Evolutionary conservation across 2,888 invertebrate species (phyloP), one percentile per base, ranked within the genome.

Genomic region (Pyralis farinalis): DNA sequence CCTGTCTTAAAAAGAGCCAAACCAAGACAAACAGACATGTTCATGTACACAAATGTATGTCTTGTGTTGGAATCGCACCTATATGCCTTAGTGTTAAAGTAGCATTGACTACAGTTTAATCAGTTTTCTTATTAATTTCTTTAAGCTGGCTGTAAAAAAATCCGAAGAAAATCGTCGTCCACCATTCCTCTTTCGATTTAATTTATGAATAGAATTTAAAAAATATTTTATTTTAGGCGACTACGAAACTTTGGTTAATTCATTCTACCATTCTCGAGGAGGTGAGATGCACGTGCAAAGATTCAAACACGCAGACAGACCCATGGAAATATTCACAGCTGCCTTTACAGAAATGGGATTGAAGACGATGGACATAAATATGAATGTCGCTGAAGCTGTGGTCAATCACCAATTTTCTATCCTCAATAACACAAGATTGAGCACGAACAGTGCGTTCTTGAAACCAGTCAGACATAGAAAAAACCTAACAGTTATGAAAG

Each of bases 291-390:
- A 75, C 44, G 71, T 88, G 11, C 83, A 88, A 53, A 72, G 79
- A 44, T 85, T 88, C 49, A 87, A 88, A 49, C 60, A 87, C 49
- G 60, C 67, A 1, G 89, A 89, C 58, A 68, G 73, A 10, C 74
- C 77, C 48, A 77, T 85, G 47, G 88, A 87, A 55, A 58, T 78
- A 16, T 83, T 89, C 46, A 62, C 77, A 1, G 63, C 70, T 1
- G 88, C 77, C 1, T 88, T 88, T 50, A 48, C 67, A 1, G 88
- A 88, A 53, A 76, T 89, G 77, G 89, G 89, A 27, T 73, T 89
- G 4, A 70, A 84, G 11, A 68, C 59, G 8, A 44, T 78, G 12
- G 89, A 89, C 46, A 77, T 87, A 34, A 89, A 89, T 53, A 78
- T 76, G 31, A 86, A 87, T 45, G 63, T 74, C 7, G 70, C 79